A percentile compares a stretch with the other conserved stretches of the same genome.
These are phyloP conservation scores for Actenoides hombroni DNA, from an alignment of 2,113 vertebrate species.

Conservation along the genomic window DNA sequence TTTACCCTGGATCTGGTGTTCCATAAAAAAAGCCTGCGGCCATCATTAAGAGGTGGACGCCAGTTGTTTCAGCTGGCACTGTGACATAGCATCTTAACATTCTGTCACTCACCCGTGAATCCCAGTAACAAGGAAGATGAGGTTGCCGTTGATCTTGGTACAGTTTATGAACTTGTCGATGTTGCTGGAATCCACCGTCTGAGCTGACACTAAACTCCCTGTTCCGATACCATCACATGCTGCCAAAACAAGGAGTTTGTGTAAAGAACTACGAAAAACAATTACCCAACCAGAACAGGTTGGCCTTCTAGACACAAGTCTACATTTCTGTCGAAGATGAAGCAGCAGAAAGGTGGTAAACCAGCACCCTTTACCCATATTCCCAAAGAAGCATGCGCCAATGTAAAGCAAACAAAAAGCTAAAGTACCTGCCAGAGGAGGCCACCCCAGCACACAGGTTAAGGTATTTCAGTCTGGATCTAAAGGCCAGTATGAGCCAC, in stretches of 20 bases:
- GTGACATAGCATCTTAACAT: neutral
- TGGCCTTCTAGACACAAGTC: rapidly evolving
- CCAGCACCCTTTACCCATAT: neutral
- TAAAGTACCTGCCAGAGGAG: neutral
- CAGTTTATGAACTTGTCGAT: slow-evolving; percentile 97
- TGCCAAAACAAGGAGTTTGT: slow-evolving; percentile 63
- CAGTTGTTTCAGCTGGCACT: neutral
- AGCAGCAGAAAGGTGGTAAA: neutral
- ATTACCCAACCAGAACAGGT: neutral
- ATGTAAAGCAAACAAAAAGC: neutral
- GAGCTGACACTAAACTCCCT: slow-evolving; percentile 87
- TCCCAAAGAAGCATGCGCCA: neutral
- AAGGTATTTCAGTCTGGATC: neutral
- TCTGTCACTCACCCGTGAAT: slow-evolving; percentile 89
- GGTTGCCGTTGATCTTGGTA: slow-evolving; percentile 98
- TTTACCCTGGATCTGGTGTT: neutral
- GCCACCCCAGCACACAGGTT: neutral
- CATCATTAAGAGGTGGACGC: neutral
- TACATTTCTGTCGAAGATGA: neutral
- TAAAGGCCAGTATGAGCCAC: neutral
- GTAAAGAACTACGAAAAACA: neutral
- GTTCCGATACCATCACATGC: slow-evolving; percentile 97
- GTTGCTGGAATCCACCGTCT: slow-evolving; percentile 97
- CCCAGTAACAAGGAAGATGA: slow-evolving; percentile 96
- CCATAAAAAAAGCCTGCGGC: neutral